phyloP scores from a whole-genome alignment of 2,797 vertebrate species.

The Phrynocephalus vlangalii region DNA sequence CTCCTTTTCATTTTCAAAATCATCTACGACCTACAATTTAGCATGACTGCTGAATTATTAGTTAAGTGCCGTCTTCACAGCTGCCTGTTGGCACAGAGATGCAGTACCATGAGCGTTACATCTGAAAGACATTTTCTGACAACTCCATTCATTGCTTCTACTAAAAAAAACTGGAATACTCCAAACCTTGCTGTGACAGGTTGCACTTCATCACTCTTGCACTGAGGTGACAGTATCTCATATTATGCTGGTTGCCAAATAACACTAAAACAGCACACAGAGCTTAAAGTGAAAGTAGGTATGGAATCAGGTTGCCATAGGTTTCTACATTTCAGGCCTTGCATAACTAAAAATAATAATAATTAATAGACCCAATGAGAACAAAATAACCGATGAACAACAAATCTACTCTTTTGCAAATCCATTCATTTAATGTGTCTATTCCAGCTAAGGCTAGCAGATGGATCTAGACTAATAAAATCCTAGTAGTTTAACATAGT shows the following conservation, averaged over 20 bases:
- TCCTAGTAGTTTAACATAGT: neutral
- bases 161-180: constrained; percentile 28
- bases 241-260: neutral
- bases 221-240: neutral
- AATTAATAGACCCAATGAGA: too few species aligned
- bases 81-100: neutral
- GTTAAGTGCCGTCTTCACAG: neutral
- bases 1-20: constrained; percentile 54
- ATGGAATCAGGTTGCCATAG: neutral
- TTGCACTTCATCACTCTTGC: neutral
- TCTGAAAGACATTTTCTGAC: neutral
- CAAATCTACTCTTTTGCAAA: too few species aligned
- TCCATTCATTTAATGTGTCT: too few species aligned
- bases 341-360: too few species aligned
- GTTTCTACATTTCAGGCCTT: neutral
- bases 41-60: constrained; percentile 49
- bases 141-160: constrained; percentile 3
- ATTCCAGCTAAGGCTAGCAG: too few species aligned
- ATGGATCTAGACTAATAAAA: neutral
- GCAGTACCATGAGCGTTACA: neutral
- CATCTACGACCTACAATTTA: constrained; percentile 62
- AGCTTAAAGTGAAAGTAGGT: neutral
- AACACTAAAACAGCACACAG: neutral
- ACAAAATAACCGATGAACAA: too few species aligned
- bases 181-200: neutral